phyloP scores from a whole-genome alignment of 1,140 invertebrate genomes.

The Pseudomyrmex flavicornis region DNA sequence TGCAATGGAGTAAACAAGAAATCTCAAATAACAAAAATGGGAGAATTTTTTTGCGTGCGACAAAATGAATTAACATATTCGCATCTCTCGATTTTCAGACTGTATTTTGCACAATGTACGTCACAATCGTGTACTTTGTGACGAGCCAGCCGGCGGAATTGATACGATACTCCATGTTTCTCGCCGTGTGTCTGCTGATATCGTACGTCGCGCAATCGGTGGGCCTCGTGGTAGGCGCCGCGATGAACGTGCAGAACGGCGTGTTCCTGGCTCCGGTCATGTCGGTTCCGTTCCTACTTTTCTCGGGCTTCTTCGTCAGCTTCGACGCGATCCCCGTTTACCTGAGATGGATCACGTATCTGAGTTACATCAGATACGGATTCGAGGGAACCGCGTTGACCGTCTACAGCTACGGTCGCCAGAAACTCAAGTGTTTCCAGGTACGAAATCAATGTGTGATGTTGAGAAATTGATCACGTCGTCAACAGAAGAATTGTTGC shows the following conservation, averaged over 20 bases:
- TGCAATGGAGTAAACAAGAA: too few species aligned
- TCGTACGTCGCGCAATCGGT: conserved; percentile 98
- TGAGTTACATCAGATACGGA: conserved; percentile 97
- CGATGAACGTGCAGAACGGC: conserved; percentile 97
- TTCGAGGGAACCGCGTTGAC: conserved; percentile 98
- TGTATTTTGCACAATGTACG: conserved; percentile 95
- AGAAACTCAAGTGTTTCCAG: conserved; percentile 92
- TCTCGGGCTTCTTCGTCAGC: conserved; percentile 98
- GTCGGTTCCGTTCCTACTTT: conserved; percentile 97
- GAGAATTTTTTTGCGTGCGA: background rate
- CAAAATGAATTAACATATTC: background rate
- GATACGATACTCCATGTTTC: conserved; percentile 94
- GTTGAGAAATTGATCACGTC: background rate
- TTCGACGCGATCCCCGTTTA: conserved; percentile 98
- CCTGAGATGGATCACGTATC: conserved; percentile 97
- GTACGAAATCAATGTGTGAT: conserved; percentile 72
- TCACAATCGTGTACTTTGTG: conserved; percentile 97
- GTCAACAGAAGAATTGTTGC: background rate
- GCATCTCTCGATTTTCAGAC: conserved; percentile 86
- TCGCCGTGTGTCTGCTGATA: conserved; percentile 94
- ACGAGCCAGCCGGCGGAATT: conserved; percentile 96
- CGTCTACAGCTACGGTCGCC: conserved; percentile 94
- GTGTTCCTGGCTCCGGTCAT: conserved; percentile 98
- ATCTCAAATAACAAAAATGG: background rate
- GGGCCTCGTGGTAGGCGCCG: conserved; percentile 97